Conservation (phyloP, 1,140 invertebrate genomes). For the Drosophila sp. region DNA sequence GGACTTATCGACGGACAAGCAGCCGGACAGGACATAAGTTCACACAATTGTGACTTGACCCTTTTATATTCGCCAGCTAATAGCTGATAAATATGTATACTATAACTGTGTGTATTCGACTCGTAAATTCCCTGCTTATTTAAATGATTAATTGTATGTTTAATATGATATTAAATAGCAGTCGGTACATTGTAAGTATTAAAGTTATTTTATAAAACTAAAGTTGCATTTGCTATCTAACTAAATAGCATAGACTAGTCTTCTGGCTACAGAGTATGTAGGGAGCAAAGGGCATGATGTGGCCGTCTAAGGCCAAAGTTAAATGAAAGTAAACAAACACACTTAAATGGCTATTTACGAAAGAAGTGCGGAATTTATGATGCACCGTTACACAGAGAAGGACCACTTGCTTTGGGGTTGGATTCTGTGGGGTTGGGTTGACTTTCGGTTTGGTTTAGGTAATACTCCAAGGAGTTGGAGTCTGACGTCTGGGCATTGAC, state of each 20-base stretch:
- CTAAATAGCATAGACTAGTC: neutral
- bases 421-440: neutral
- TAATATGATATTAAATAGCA: neutral
- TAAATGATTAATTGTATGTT: neutral
- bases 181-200: too few relatives aligned
- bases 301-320: slow-evolving; percentile 50
- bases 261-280: slow-evolving; percentile 13
- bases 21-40: slow-evolving; percentile 7
- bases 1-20: neutral
- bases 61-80: slow-evolving; percentile 62
- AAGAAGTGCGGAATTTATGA: slow-evolving; percentile 81
- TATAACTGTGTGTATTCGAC: neutral
- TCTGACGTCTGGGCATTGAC: slow-evolving; percentile 68
- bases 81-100: slow-evolving; percentile 61
- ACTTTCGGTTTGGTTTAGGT: slow-evolving; percentile 4
- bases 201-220: too few relatives aligned
- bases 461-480: slow-evolving; percentile 31
- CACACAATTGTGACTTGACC: slow-evolving; percentile 60
- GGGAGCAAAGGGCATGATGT: slow-evolving; percentile 23
- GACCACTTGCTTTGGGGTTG: slow-evolving; percentile 16
- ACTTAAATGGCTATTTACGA: slow-evolving; percentile 66
- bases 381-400: slow-evolving; percentile 53
- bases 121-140: slow-evolving; percentile 23
- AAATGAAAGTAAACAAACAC: slow-evolving; percentile 73
- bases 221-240: too few relatives aligned